These are phyloP conservation scores for Rhinoderma darwinii DNA, from an alignment of 2,113 vertebrate species.

Conservation along the genomic window DNA sequence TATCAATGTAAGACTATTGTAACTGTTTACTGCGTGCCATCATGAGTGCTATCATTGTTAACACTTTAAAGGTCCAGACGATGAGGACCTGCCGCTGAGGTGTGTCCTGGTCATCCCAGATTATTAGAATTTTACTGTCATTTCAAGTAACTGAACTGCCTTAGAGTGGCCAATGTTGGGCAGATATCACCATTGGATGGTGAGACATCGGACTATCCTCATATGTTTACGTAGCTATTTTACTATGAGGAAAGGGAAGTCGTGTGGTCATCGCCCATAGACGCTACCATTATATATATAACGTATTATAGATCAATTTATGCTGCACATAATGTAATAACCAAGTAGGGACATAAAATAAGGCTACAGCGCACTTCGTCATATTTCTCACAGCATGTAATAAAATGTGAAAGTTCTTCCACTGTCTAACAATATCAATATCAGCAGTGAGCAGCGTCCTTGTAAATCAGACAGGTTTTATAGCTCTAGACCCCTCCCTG, in stretches of 20 bases:
- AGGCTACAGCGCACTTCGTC: no score
- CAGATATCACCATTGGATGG: no score
- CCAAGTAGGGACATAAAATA: no score
- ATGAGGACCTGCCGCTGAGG: no score
- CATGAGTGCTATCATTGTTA: no score
- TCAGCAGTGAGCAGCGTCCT: not conserved
- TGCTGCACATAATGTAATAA: no score
- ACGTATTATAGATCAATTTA: no score
- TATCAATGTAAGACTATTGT: not conserved
- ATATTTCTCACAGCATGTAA: not conserved
- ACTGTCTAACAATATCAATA: not conserved
- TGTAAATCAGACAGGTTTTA: not conserved
- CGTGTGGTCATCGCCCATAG: not conserved
- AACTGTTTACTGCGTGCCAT: no score
- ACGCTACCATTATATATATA: no score
- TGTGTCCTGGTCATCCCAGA: not conserved
- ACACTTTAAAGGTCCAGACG: no score
- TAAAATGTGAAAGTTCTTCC: not conserved
- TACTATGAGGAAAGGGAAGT: not conserved
- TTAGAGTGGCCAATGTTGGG: not conserved
- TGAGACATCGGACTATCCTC: not conserved
- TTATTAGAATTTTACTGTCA: not conserved
- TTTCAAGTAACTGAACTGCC: not conserved
- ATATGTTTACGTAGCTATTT: not conserved
- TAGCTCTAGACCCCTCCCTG: not conserved